Evolutionary conservation across 2,888 invertebrate genomes (phyloP).

Genomic region (Mechanitis messenoides): DNA sequence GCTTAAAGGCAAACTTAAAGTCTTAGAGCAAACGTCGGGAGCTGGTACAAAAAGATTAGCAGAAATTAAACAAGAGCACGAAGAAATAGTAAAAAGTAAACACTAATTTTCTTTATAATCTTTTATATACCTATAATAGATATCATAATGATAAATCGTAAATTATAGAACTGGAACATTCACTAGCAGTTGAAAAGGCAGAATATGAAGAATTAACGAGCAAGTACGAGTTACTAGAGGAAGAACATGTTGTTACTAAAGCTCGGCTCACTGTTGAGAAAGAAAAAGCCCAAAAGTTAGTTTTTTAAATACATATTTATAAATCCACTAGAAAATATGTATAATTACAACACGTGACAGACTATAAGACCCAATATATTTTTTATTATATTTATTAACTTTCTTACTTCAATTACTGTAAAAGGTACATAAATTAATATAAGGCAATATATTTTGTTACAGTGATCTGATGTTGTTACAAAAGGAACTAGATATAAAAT

Average conservation of each 20-base stretch:
- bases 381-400: neutral
- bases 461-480: slow-evolving; percentile 79
- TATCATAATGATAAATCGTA: neutral
- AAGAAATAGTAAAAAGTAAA: slow-evolving; percentile 81
- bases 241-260: slow-evolving; percentile 89
- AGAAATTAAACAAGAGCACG: slow-evolving; percentile 81
- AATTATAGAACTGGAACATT: slow-evolving; percentile 80
- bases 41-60: slow-evolving; percentile 79
- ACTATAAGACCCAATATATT: too few species aligned
- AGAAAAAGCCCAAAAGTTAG: slow-evolving; percentile 83
- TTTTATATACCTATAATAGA: neutral
- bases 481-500: slow-evolving; percentile 77
- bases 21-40: slow-evolving; percentile 78
- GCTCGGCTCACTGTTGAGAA: slow-evolving; percentile 89
- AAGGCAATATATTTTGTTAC: slow-evolving; percentile 32
- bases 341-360: too few species aligned
- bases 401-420: neutral
- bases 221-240: slow-evolving; percentile 89
- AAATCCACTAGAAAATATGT: too few species aligned
- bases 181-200: slow-evolving; percentile 80
- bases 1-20: slow-evolving; percentile 83
- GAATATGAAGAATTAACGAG: slow-evolving; percentile 87
- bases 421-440: slow-evolving; percentile 10
- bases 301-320: slow-evolving; percentile 1
- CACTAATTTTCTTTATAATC: too few species aligned